Conservation (phyloP, 2,888 invertebrate species). For the Linyphia triangularis region DNA sequence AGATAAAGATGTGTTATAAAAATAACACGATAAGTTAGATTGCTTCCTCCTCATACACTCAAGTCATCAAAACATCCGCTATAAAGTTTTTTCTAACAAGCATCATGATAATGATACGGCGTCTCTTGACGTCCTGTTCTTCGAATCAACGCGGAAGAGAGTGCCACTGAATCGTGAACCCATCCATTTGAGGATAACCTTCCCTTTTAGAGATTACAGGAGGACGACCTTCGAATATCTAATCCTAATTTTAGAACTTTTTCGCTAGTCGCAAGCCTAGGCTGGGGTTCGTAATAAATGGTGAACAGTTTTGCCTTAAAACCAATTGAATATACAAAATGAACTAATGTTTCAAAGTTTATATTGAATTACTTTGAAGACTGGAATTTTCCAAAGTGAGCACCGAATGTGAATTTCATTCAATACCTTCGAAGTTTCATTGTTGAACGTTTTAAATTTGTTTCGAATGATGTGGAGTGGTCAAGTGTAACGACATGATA, state of each 20-base stretch:
- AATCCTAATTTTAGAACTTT: neutral
- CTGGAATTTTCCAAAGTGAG: no score
- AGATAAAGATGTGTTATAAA: neutral
- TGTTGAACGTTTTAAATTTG: no score
- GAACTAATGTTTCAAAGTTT: no score
- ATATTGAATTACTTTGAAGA: no score
- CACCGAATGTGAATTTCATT: no score
- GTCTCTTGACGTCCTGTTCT: conserved; percentile 1
- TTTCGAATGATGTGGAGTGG: neutral
- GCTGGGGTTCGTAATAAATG: neutral
- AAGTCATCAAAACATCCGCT: conserved; percentile 30
- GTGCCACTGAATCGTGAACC: conserved; percentile 1
- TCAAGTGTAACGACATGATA: conserved; percentile 15
- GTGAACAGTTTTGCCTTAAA: no score
- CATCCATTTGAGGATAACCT: conserved; percentile 23
- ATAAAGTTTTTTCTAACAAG: conserved; percentile 7
- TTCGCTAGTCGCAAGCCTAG: neutral
- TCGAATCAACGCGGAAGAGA: conserved; percentile 29
- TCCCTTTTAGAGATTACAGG: neutral
- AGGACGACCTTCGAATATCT: neutral
- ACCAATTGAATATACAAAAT: no score
- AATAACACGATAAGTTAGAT: neutral
- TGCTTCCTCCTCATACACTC: neutral
- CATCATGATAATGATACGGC: conserved; percentile 27
- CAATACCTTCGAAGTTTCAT: no score